These are phyloP conservation scores for Apomyelois bistriatella DNA, from an alignment of 2,888 invertebrate species.

Conservation along the genomic window DNA sequence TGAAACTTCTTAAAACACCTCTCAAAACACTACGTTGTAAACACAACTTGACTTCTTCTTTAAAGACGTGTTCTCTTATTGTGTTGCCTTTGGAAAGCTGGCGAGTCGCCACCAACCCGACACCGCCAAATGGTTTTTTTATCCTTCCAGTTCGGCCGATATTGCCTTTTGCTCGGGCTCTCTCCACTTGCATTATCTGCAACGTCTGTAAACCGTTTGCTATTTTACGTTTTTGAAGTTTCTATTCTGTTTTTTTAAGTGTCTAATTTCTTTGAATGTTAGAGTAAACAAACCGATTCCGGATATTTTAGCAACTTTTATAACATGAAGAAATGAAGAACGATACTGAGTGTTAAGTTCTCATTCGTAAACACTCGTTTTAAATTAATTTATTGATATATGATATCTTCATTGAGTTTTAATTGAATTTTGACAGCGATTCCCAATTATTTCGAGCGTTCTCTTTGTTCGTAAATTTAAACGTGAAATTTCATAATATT, in stretches of 20 bases:
- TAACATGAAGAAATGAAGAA: no score
- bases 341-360: no score
- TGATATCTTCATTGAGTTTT: constrained; percentile 46
- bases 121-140: constrained; percentile 58
- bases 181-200: constrained; percentile 24
- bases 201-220: not conserved
- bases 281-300: no score
- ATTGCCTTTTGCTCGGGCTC: constrained; percentile 52
- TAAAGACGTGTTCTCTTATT: constrained; percentile 62
- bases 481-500: constrained; percentile 35
- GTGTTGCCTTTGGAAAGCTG: constrained; percentile 63
- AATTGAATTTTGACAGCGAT: constrained; percentile 39
- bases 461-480: constrained; percentile 32
- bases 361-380: constrained; percentile 9
- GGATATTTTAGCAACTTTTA: no score
- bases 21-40: constrained; percentile 55
- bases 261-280: no score
- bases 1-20: not conserved
- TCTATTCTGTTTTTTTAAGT: no score
- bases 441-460: constrained; percentile 32
- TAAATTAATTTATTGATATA: constrained; percentile 21
- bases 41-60: constrained; percentile 61
- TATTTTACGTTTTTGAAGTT: constrained; percentile 4
- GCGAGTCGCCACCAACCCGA: constrained; percentile 56
- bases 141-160: constrained; percentile 50